Base-by-base conservation (phyloP, 1,140 invertebrate species). In the Pygmarrhopalites habei region DNA sequence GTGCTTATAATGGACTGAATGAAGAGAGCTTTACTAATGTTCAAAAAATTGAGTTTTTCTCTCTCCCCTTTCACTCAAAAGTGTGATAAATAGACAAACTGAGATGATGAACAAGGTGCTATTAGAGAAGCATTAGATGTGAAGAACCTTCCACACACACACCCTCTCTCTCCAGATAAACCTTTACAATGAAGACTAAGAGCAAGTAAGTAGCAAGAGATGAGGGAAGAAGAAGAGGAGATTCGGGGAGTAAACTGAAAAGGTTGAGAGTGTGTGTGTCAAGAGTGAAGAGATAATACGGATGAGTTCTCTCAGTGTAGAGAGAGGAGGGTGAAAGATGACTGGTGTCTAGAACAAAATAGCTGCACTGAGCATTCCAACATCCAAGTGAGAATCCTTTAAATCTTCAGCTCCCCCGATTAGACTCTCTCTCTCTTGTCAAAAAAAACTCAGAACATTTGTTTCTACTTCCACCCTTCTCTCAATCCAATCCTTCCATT, bases 331-430 rank as follows among this genome's bases (percentile, higher is more conserved):
- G 60, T 62, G 60, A 62, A 62, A 62, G 43, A 62, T 62, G 52
- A 62, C 21, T 62, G 14, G 32, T 56, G 60, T 62, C 60, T 25
- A 41, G 3, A 17, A 39, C 30, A 23, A 43, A 61, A 61, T 61
- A 25, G 35, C 21, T 61, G 29, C 30, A 29, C 46, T 49, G 29
- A 51, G 58, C 58, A 60, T 29, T 60, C 47, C 46, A 49, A 7
- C 23, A 44, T 61, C 26, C 47, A 53, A 61, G 59, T 61, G 59
- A 61, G 49, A 61, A 61, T 61, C 35, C 59, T 35, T n/a, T 17
- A 52, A 52, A 60, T 61, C 32, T 29, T 61, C 23, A 52, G 46
- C 35, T 46, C 39, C n/a, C n/a, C 30, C 49, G 49, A 61, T 61
- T 61, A 61, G 49, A 52, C 28, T 32, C 35, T 51, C 47, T 30